phyloP scores from a whole-genome alignment of 2,888 invertebrate genomes.

The Troides helena region DNA sequence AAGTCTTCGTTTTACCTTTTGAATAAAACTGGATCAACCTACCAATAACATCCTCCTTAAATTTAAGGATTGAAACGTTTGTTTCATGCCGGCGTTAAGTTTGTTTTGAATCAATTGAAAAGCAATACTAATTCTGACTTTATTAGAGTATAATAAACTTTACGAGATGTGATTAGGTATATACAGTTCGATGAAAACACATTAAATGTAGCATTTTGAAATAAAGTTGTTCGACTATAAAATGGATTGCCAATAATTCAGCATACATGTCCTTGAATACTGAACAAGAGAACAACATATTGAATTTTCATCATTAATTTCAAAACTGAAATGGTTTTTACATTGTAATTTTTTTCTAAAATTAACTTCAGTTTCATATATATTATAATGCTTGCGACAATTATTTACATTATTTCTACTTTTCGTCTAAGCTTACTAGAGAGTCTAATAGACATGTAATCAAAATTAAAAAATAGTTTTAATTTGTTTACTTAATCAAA shows the following conservation, averaged over 20 bases:
- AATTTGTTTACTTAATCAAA: too few species aligned
- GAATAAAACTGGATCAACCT: background rate
- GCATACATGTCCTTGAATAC: conserved; percentile 32
- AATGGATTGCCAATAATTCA: conserved; percentile 47
- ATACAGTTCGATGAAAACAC: conserved; percentile 39
- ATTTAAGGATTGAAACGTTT: background rate
- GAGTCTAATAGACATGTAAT: too few species aligned
- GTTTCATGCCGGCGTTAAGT: conserved; percentile 7
- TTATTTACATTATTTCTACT: too few species aligned
- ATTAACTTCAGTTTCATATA: too few species aligned
- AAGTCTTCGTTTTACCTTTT: background rate
- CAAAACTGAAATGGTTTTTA: too few species aligned
- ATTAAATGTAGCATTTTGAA: conserved; percentile 32
- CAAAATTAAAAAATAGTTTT: too few species aligned
- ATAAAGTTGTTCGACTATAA: conserved; percentile 37
- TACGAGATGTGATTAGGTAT: conserved; percentile 35
- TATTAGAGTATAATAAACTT: conserved; percentile 32
- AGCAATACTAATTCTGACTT: conserved; percentile 23
- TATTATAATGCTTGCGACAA: too few species aligned
- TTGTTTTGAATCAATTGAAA: conserved; percentile 21
- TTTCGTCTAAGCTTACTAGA: too few species aligned
- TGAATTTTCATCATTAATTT: conserved; percentile 2
- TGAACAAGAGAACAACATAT: conserved; percentile 27
- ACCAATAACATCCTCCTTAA: background rate
- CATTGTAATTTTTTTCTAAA: too few species aligned